phyloP scores from a whole-genome alignment of 2,888 invertebrate species.

The Drosophila picticornis region DNA sequence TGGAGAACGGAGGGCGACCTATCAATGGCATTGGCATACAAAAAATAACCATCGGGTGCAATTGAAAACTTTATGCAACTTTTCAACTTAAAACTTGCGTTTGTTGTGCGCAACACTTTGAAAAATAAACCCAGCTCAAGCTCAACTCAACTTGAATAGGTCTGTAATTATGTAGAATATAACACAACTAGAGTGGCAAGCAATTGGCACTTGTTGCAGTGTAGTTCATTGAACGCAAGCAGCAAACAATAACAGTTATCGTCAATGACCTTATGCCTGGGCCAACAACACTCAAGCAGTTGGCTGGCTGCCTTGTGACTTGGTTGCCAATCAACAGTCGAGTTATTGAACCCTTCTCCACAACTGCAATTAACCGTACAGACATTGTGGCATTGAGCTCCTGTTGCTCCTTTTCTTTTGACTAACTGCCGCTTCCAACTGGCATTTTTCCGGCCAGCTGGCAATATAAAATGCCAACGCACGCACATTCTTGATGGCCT shows the following conservation, averaged over 20 bases:
- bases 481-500: slow-evolving; percentile 45
- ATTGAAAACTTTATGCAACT: slow-evolving; percentile 49
- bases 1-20: slow-evolving; percentile 4
- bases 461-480: slow-evolving; percentile 48
- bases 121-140: background rate
- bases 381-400: slow-evolving; percentile 43
- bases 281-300: slow-evolving; percentile 14
- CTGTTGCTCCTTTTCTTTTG: slow-evolving; percentile 53
- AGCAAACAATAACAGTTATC: slow-evolving; percentile 49
- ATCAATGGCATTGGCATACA: slow-evolving; percentile 49
- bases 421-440: background rate
- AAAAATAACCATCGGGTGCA: slow-evolving; percentile 37
- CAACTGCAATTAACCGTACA: slow-evolving; percentile 60
- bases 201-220: slow-evolving; percentile 55
- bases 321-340: slow-evolving; percentile 71
- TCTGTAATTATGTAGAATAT: background rate
- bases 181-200: slow-evolving; percentile 29
- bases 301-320: slow-evolving; percentile 9
- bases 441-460: slow-evolving; percentile 20
- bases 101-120: slow-evolving; percentile 28
- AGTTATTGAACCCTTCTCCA: slow-evolving; percentile 68
- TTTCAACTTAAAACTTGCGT: slow-evolving; percentile 54
- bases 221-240: slow-evolving; percentile 62
- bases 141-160: background rate
- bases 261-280: slow-evolving; percentile 55